Base-by-base conservation (phyloP, 2,797 vertebrate species). In the Enteromius afrohamiltoni region DNA sequence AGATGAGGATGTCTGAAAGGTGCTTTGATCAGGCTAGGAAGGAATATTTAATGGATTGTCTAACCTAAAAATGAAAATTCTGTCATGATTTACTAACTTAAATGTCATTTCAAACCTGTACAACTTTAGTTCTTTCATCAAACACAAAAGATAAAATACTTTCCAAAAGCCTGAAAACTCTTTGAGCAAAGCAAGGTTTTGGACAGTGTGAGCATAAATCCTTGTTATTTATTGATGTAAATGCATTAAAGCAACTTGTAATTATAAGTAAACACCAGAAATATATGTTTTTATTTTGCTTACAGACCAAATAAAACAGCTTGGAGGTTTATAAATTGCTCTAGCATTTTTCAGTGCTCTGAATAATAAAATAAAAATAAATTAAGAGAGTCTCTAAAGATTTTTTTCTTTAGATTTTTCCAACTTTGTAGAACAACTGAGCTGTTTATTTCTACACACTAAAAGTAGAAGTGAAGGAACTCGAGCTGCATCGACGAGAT, bases 21-120 rank as follows among this genome's bases (percentile, higher is more conserved):
- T 77, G 26, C 65, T 83, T 83, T 78, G 75, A 83, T 83, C 82
- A 77, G 47, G 11, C 23, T 68, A 21, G 14, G 23, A 42, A 37
- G 37, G 34, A 31, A 53, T n/a, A 67, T 83, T 68, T 68, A 55
- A 76, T 45, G 23, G 47, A 26, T 26, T 55, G 62, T 49, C 37
- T 29, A 49, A 55, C 45, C 29, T 10, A 45, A 55, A 83, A 76
- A 19, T 29, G 11, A 68, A n/a, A 53, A 76, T 16, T 14, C 62
- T 55, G 47, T 45, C 31, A 34, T 82, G 21, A 40, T 82, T 64
- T 75, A 49, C 31, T 40, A 47, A 40, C 21, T 16, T 29, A 34
- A 34, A 31, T 49, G 55, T 49, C 47, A 68, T 75, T 67, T 23
- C 34, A 53, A 67, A 53, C 16, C n/a, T 75, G n/a, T 51, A 29